These are phyloP conservation scores for Mastigias papua DNA, from an alignment of 30 jellyfish, hydroid and myxozoan species.

Conservation along the genomic window DNA sequence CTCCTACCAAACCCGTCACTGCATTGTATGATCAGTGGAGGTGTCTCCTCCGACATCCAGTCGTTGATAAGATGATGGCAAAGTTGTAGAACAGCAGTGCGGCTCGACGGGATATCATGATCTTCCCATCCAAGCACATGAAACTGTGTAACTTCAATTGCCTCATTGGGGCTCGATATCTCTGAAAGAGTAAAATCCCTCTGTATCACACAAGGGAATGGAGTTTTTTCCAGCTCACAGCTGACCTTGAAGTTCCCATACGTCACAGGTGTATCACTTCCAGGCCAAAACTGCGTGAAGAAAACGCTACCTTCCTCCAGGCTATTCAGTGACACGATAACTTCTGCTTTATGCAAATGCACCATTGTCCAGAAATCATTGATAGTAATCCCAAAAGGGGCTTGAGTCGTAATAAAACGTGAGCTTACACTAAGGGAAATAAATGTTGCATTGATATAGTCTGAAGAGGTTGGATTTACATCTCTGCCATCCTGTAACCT, in stretches of 20 bases:
- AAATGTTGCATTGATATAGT: constrained; percentile 83
- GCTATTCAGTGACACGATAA: constrained; percentile 71
- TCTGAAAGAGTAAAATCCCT: constrained; percentile 65
- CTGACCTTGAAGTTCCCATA: constrained; percentile 61
- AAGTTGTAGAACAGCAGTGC: constrained; percentile 47
- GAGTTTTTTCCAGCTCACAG: constrained; percentile 68
- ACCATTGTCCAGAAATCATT: constrained; percentile 91
- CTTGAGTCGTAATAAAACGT: constrained; percentile 78
- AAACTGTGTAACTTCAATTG: constrained; percentile 71
- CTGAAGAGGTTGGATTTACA: constrained; percentile 42
- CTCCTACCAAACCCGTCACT: constrained; percentile 90
- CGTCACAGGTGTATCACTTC: constrained; percentile 25
- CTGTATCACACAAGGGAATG: constrained; percentile 61
- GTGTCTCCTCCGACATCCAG: constrained; percentile 39
- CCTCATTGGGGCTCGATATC: constrained; percentile 29
- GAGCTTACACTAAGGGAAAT: constrained; percentile 40
- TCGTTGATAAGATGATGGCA: constrained; percentile 40
- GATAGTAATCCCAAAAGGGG: constrained; percentile 84
- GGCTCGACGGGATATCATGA: constrained; percentile 62
- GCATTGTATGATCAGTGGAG: constrained; percentile 81
- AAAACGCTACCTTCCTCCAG: constrained; percentile 53
- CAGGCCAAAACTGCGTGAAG: constrained; percentile 71
- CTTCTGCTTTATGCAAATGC: constrained; percentile 50
- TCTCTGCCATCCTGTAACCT: constrained; percentile 56
- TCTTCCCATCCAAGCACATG: constrained; percentile 78